Evolutionary conservation across 2,888 invertebrate species (phyloP), one percentile per base, ranked within the genome.

Genomic region (Endotricha flammealis): DNA sequence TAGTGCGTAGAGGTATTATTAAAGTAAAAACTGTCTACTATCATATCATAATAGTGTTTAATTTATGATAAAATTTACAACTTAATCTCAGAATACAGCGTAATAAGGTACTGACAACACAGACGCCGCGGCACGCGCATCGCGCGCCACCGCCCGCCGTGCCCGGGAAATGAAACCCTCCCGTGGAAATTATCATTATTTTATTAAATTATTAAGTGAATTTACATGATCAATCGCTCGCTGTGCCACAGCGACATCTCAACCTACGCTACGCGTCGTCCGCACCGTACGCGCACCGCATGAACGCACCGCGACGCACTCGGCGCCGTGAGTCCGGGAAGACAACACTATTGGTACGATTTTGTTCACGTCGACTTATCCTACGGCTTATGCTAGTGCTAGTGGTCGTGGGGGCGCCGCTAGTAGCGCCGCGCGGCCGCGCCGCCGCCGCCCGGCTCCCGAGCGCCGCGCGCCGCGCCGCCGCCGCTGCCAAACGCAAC

Each of bases 361-460:
- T 54, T 53, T 20, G 57, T 60, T 57, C 58, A 49, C 46, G 53
- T 50, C 38, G 38, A 50, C 52, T 44, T 37, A 42, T 12, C 12
- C 48, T 54, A 58, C 39, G 32, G 38, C 39, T 46, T 46, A 54
- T 40, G n/a, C n/a, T n/a, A n/a, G n/a, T 20, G 41, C 50, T 59
- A 57, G 48, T 17, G 41, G 44, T 29, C 42, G 36, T 20, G 36
- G 12, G 27, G 35, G 32, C 28, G 45, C 38, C 39, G 57, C 71
- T 78, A 87, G 78, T 79, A 85, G 63, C 80, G 81, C 53, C 86
- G 82, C 62, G 80, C 69, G 53, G 72, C 79, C 69, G 74, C 60
- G 61, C 73, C 78, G n/a, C n/a, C n/a, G 47, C 57, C 69, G 53
- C 53, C 50, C 46, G 57, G 48, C 49, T 66, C 67, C 36, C 64